Evolutionary conservation across 2,797 vertebrate species (phyloP).

Genomic region (Alauda arvensis): DNA sequence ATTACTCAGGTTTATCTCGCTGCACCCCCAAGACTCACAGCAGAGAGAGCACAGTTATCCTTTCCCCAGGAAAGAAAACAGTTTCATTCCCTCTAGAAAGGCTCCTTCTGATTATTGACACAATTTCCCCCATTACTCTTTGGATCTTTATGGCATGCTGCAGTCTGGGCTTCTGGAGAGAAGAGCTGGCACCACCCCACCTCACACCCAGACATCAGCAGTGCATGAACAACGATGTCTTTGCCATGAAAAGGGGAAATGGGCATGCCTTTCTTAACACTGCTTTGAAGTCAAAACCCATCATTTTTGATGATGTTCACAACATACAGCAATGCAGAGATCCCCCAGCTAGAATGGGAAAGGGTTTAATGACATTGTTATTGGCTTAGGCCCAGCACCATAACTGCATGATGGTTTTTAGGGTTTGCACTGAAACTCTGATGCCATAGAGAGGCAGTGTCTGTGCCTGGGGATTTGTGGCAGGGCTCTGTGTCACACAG

Average conservation of each 20-base stretch:
- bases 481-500: not conserved
- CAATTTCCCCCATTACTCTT: not conserved
- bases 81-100: not conserved
- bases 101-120: not conserved
- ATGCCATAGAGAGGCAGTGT: not conserved
- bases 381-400: not conserved
- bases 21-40: not conserved
- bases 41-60: not conserved
- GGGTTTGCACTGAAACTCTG: not conserved
- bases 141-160: not conserved
- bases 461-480: not conserved
- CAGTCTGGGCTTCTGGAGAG: not conserved
- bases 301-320: not conserved
- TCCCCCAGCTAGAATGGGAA: not conserved
- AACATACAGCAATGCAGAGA: not conserved
- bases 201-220: not conserved
- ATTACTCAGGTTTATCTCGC: not conserved
- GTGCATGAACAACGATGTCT: not conserved
- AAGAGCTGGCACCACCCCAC: not conserved
- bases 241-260: not conserved
- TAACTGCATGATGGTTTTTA: not conserved
- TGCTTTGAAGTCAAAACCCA: not conserved
- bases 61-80: not conserved
- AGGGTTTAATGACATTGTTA: not conserved
- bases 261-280: not conserved